Conservation (phyloP, 2,797 vertebrate species). For the Poecilia picta region DNA sequence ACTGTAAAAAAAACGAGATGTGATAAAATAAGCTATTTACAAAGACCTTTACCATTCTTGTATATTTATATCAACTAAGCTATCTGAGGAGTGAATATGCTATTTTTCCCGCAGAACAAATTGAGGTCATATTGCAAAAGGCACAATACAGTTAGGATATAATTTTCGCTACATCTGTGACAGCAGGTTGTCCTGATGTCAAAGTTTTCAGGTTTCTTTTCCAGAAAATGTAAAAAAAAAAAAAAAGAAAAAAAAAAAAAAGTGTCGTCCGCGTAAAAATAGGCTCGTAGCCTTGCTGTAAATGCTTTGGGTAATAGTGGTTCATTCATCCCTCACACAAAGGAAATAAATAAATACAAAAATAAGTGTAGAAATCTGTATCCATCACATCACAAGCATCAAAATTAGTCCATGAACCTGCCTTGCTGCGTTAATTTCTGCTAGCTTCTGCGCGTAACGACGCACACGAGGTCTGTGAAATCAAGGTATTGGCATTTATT, state of each 20-base stretch:
- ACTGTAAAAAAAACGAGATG: constrained; percentile 45
- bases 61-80: constrained; percentile 66
- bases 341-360: constrained; percentile 89
- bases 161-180: constrained; percentile 89
- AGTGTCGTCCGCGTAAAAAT: constrained; percentile 70
- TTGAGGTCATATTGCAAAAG: constrained; percentile 97
- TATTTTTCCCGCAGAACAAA: constrained; percentile 80
- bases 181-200: constrained; percentile 72
- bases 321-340: constrained; percentile 75
- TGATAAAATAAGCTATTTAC: constrained; percentile 68
- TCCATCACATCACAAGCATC: constrained; percentile 49
- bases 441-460: constrained; percentile 48
- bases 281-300: constrained; percentile 66
- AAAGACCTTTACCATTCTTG: constrained; percentile 61
- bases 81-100: constrained; percentile 73
- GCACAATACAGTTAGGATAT: constrained; percentile 87
- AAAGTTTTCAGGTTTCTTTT: constrained; percentile 54
- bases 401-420: constrained; percentile 53
- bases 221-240: constrained; percentile 18
- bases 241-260: constrained; percentile 51
- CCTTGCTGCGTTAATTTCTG: constrained; percentile 49
- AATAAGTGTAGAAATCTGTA: constrained; percentile 80
- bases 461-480: constrained; percentile 62
- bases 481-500: constrained; percentile 50
- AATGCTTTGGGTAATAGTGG: constrained; percentile 85